Evolutionary conservation across 2,888 invertebrate species (phyloP).

Genomic region (Argyresthia albistria): DNA sequence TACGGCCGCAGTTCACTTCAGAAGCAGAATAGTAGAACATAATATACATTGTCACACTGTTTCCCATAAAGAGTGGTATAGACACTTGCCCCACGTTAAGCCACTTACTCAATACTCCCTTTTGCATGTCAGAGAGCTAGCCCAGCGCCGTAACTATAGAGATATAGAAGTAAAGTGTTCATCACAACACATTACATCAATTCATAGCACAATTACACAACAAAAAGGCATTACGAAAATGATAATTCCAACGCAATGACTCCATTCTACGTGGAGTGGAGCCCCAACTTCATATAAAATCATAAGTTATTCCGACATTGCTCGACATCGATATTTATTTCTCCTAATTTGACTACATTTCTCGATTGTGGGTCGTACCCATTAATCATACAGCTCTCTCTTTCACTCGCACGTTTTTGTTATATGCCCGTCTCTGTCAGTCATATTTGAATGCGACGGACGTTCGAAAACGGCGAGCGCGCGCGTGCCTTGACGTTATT

Average conservation of each 20-base stretch:
- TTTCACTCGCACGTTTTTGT: constrained; percentile 14
- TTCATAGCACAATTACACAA: neutral
- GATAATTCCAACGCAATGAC: neutral
- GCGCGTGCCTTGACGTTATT: constrained; percentile 53
- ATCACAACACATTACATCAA: neutral
- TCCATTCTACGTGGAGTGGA: neutral
- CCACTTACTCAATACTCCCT: too few species aligned
- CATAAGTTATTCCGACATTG: neutral
- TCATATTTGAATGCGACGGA: constrained; percentile 42
- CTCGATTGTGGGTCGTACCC: constrained; percentile 45
- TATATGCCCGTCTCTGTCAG: constrained; percentile 27
- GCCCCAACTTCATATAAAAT: neutral
- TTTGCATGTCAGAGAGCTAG: too few species aligned
- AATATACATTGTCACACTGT: too few species aligned
- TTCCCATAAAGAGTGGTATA: too few species aligned
- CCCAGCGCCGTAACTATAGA: too few species aligned
- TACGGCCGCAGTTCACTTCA: too few species aligned
- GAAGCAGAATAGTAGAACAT: too few species aligned
- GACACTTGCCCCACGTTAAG: too few species aligned
- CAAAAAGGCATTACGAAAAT: neutral
- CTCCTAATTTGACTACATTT: constrained; percentile 66
- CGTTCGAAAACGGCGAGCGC: constrained; percentile 38
- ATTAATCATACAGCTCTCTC: constrained; percentile 42
- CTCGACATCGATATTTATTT: constrained; percentile 42
- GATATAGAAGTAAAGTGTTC: neutral